These are phyloP conservation scores for Lasioglossum marginatum DNA, from an alignment of 2,888 invertebrate species.

Conservation along the genomic window DNA sequence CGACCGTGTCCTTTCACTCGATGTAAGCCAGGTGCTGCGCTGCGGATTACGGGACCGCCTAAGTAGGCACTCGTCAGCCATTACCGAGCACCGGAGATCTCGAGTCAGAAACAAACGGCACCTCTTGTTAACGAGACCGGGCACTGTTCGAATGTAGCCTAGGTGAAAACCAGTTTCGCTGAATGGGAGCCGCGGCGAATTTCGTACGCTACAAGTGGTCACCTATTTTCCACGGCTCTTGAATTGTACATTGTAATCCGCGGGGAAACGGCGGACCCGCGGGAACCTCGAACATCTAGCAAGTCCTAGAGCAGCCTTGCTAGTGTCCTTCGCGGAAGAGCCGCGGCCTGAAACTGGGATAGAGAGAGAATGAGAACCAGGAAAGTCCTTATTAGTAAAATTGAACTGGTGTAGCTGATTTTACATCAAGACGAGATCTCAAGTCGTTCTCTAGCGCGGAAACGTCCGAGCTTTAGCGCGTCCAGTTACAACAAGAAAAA, in stretches of 20 bases:
- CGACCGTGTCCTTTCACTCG: conserved; percentile 71
- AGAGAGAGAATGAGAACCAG: background rate
- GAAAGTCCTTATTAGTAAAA: background rate
- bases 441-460: background rate
- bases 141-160: background rate
- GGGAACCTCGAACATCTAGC: background rate
- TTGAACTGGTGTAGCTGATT: background rate
- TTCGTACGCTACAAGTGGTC: conserved; percentile 32
- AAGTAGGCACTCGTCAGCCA: conserved; percentile 48
- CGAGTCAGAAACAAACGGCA: conserved; percentile 35
- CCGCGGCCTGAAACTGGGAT: background rate
- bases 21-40: conserved; percentile 63
- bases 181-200: conserved; percentile 23
- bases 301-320: background rate
- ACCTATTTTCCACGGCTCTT: conserved; percentile 38
- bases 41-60: conserved; percentile 66
- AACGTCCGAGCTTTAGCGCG: background rate
- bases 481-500: background rate
- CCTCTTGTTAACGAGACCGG: conserved; percentile 19
- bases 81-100: background rate
- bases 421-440: background rate
- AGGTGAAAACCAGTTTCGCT: conserved; percentile 14
- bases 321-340: background rate
- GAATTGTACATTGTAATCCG: conserved; percentile 33
- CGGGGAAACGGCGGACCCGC: background rate